Evolutionary conservation across 2,888 invertebrate species (phyloP).

Genomic region (Chrysodeixis includens): DNA sequence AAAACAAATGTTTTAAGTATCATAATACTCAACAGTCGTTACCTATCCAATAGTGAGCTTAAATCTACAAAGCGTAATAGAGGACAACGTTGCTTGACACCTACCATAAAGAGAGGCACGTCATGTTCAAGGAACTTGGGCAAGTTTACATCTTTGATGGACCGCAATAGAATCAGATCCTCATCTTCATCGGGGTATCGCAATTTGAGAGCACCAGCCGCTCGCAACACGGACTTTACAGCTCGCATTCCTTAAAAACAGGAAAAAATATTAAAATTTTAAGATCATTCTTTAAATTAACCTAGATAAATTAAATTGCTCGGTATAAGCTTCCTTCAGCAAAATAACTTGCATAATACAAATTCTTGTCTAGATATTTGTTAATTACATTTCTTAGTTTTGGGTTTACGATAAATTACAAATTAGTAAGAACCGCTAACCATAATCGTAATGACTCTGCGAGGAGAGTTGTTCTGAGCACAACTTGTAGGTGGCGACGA

Average conservation of each 20-base stretch:
- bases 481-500: slow-evolving; percentile 97
- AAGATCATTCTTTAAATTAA: no score
- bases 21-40: no score
- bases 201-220: slow-evolving; percentile 96
- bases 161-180: slow-evolving; percentile 95
- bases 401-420: no score
- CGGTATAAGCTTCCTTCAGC: no score
- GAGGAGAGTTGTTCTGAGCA: slow-evolving; percentile 98
- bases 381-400: no score
- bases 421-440: slow-evolving; percentile 82
- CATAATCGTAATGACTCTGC: slow-evolving; percentile 98
- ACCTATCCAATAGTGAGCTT: no score
- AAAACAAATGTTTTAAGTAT: no score
- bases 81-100: slow-evolving; percentile 11
- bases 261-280: no score
- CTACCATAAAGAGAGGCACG: slow-evolving; percentile 95
- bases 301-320: no score
- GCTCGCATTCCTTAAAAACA: slow-evolving; percentile 96
- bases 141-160: slow-evolving; percentile 97
- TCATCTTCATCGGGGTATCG: slow-evolving; percentile 96
- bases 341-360: no score
- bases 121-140: slow-evolving; percentile 97
- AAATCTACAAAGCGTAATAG: no score
- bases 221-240: slow-evolving; percentile 97
- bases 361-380: no score